phyloP scores from a whole-genome alignment of 2,888 invertebrate species.

The Timema cristinae region DNA sequence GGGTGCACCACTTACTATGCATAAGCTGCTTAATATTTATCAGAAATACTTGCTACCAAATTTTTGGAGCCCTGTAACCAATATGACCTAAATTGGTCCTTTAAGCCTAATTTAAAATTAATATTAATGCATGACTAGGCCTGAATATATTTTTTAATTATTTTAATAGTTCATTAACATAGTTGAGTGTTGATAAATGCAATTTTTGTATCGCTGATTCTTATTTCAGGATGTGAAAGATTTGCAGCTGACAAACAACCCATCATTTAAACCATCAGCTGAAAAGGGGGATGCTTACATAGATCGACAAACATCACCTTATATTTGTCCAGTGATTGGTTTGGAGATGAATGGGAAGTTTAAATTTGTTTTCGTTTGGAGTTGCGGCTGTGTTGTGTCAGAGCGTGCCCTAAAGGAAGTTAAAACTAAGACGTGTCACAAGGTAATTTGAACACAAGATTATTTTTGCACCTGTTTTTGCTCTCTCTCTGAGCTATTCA shows the following conservation, averaged over 20 bases:
- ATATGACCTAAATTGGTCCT: too few relatives aligned
- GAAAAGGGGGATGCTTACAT: constrained; percentile 76
- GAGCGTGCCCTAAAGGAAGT: constrained; percentile 91
- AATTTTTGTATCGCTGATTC: constrained; percentile 16
- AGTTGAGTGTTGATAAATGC: neutral
- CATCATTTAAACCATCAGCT: constrained; percentile 62
- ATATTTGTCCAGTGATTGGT: constrained; percentile 91
- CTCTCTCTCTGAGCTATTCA: neutral
- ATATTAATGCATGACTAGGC: neutral
- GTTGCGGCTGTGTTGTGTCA: constrained; percentile 95
- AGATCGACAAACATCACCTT: constrained; percentile 73
- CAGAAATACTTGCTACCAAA: too few relatives aligned
- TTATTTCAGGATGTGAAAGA: constrained; percentile 75
- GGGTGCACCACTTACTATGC: too few relatives aligned
- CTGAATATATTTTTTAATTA: constrained; percentile 2
- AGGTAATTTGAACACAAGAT: constrained; percentile 42
- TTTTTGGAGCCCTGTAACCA: too few relatives aligned
- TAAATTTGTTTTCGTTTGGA: constrained; percentile 80
- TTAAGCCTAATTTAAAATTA: too few relatives aligned
- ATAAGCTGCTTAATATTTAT: too few relatives aligned
- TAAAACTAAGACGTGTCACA: constrained; percentile 62
- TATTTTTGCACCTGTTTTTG: neutral
- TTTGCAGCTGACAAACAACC: constrained; percentile 79
- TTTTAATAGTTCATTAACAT: constrained; percentile 8
- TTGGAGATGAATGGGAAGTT: constrained; percentile 95